Conservation (phyloP, 2,113 vertebrate species). For the Barnardius zonarius region DNA sequence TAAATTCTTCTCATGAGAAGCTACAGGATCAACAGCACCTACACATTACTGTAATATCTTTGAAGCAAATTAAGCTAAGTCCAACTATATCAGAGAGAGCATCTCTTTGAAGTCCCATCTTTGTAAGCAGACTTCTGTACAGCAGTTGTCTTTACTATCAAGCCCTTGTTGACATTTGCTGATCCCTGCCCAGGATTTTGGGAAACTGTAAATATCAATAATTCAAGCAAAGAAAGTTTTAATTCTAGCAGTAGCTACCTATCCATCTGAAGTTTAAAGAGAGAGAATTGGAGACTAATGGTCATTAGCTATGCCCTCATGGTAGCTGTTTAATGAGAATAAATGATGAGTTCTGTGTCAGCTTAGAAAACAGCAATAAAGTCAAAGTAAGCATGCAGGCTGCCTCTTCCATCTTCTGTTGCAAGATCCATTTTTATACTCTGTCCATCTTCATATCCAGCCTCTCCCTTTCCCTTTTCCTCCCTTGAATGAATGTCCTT, state of each 20-base stretch:
- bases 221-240: not conserved
- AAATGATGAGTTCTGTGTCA: conserved; percentile 11
- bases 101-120: not conserved
- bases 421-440: conserved; percentile 4
- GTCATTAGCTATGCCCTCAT: not conserved
- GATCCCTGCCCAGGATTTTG: not conserved
- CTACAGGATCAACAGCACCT: not conserved
- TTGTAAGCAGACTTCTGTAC: not conserved
- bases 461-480: not conserved
- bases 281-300: not conserved
- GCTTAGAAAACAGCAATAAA: not conserved
- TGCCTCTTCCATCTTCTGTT: not conserved
- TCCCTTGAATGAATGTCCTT: not conserved
- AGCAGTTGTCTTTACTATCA: not conserved
- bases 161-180: not conserved
- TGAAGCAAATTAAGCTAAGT: not conserved
- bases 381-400: not conserved
- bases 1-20: not conserved
- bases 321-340: conserved; percentile 21
- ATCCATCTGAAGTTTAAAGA: not conserved
- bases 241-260: not conserved
- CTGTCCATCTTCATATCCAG: not conserved
- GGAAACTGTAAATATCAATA: not conserved
- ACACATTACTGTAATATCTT: too few species aligned
- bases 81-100: not conserved